Evolutionary conservation across 2,113 vertebrate species (phyloP).

Genomic region (Mola mola): DNA sequence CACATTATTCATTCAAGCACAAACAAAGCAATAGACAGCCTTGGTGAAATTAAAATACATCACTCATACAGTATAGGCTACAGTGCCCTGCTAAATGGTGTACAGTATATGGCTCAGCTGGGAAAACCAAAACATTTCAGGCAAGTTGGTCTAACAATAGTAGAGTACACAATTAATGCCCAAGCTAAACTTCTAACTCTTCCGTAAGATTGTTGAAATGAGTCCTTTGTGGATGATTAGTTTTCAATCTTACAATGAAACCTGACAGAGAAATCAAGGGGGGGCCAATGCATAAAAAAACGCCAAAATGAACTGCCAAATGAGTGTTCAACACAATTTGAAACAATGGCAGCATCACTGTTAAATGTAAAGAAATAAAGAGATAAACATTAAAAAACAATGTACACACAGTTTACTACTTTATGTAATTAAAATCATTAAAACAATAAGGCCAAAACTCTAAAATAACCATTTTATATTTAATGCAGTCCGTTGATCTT

Average conservation of each 20-base stretch:
- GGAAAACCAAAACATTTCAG: slow-evolving; percentile 53
- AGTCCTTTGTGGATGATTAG: neutral
- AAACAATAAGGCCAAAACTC: slow-evolving; percentile 21
- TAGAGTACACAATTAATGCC: slow-evolving; percentile 64
- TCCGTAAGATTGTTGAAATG: slow-evolving; percentile 13
- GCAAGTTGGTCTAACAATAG: slow-evolving; percentile 45
- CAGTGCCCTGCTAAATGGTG: slow-evolving; percentile 58
- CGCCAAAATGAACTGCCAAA: neutral
- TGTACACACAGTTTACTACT: slow-evolving; percentile 22
- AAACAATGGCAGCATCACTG: slow-evolving; percentile 8
- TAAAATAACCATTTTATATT: slow-evolving; percentile 30
- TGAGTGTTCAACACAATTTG: slow-evolving; percentile 5
- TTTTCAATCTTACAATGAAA: slow-evolving; percentile 13
- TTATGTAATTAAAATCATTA: slow-evolving; percentile 14
- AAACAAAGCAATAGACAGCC: slow-evolving; percentile 59
- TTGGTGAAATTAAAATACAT: slow-evolving; percentile 44
- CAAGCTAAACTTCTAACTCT: slow-evolving; percentile 49
- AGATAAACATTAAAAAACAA: neutral
- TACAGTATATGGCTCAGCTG: slow-evolving; percentile 73
- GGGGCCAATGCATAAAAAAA: neutral
- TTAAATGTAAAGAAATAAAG: neutral
- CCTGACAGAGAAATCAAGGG: slow-evolving; percentile 20
- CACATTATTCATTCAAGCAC: slow-evolving; percentile 66
- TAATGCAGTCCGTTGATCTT: slow-evolving; percentile 10
- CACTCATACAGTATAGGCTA: slow-evolving; percentile 62